phyloP scores from a whole-genome alignment of 2,888 invertebrate species.

The Epinotia bilunana region DNA sequence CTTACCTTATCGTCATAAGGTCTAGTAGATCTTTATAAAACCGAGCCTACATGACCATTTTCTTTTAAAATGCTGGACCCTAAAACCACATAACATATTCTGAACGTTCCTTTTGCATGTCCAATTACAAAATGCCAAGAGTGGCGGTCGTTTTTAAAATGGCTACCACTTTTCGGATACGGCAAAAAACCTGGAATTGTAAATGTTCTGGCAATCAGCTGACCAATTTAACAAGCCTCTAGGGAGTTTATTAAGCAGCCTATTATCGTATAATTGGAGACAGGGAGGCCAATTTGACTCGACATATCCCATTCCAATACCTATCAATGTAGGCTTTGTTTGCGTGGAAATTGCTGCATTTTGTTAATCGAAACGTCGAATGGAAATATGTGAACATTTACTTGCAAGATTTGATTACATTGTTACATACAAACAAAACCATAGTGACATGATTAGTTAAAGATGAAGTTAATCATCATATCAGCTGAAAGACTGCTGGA shows the following conservation, averaged over 20 bases:
- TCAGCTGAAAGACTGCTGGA: no score
- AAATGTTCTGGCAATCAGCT: background rate
- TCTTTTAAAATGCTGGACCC: conserved; percentile 3
- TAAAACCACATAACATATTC: background rate
- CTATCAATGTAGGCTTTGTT: no score
- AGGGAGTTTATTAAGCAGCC: background rate
- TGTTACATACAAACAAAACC: no score
- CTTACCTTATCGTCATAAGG: no score
- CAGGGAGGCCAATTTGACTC: background rate
- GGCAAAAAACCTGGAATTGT: conserved; percentile 2
- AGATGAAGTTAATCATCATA: no score
- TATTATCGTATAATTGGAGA: background rate
- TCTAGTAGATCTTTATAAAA: no score
- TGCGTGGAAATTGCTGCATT: no score
- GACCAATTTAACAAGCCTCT: background rate
- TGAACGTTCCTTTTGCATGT: conserved; percentile 1
- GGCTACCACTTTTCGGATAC: conserved; percentile 3
- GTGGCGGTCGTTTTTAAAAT: conserved; percentile 6
- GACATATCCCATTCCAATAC: background rate
- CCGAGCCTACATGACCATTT: no score
- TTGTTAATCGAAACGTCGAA: no score
- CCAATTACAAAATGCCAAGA: conserved; percentile 6
- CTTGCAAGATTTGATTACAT: no score
- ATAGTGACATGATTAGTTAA: no score
- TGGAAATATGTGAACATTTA: no score